Conservation (phyloP, 1,140 invertebrate species). For the Drosophila pseudoananassae region DNA sequence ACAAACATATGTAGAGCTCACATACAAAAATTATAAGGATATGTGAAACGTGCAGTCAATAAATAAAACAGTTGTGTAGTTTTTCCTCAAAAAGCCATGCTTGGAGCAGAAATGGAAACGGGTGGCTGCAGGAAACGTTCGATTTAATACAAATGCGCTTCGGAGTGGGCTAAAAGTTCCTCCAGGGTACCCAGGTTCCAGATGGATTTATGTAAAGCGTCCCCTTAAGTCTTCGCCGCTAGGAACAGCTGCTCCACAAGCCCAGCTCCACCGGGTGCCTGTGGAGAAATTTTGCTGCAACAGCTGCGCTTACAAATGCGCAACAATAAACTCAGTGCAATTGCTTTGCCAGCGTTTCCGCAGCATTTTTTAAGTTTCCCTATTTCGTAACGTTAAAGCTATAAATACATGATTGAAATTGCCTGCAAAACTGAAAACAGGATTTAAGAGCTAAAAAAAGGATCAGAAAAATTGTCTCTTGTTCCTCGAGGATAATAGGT, state of each 20-base stretch:
- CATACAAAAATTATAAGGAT: slow-evolving; percentile 80
- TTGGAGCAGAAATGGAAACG: slow-evolving; percentile 17
- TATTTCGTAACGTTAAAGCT: slow-evolving; percentile 33
- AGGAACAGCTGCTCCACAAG: slow-evolving; percentile 64
- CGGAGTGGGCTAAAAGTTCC: slow-evolving; percentile 24
- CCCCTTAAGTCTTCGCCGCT: slow-evolving; percentile 69
- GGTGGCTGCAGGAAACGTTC: slow-evolving; percentile 58
- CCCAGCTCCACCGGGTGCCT: slow-evolving; percentile 21
- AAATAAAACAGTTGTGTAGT: slow-evolving; percentile 77
- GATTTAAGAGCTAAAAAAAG: background rate
- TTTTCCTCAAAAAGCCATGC: slow-evolving; percentile 19
- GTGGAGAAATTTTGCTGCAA: slow-evolving; percentile 43
- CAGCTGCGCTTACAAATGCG: slow-evolving; percentile 67
- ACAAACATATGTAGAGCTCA: slow-evolving; percentile 60
- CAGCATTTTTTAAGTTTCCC: slow-evolving; percentile 34
- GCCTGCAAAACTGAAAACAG: background rate
- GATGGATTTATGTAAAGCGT: slow-evolving; percentile 68
- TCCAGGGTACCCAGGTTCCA: slow-evolving; percentile 14
- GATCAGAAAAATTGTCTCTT: background rate
- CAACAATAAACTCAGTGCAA: slow-evolving; percentile 63
- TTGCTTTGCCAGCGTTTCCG: slow-evolving; percentile 57
- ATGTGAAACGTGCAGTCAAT: slow-evolving; percentile 78
- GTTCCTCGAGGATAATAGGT: too few species aligned
- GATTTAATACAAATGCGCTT: slow-evolving; percentile 77
- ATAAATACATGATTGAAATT: slow-evolving; percentile 20